phyloP scores from a whole-genome alignment of 2,888 invertebrate species.

The Ecdyonurus torrentis region DNA sequence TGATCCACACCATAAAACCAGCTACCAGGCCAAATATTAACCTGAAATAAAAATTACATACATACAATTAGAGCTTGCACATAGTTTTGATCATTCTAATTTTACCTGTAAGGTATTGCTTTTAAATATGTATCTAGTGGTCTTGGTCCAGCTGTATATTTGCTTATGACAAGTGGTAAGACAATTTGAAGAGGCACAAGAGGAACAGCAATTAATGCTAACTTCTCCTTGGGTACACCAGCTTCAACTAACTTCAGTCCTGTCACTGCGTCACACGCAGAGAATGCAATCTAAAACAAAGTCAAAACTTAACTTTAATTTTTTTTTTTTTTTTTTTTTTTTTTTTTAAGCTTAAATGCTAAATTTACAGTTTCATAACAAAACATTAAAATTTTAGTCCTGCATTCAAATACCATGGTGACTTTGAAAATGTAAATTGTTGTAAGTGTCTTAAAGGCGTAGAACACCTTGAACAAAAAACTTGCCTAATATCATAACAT shows the following conservation, averaged over 20 bases:
- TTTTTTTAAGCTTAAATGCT: no score
- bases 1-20: slow-evolving; percentile 67
- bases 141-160: slow-evolving; percentile 70
- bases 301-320: neutral
- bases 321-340: no score
- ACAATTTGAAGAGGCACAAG: slow-evolving; percentile 87
- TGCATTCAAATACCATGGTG: no score
- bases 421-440: no score
- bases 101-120: slow-evolving; percentile 64
- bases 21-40: slow-evolving; percentile 71
- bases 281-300: slow-evolving; percentile 67
- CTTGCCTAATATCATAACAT: no score
- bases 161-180: slow-evolving; percentile 68
- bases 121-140: slow-evolving; percentile 79
- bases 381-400: no score
- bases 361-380: no score
- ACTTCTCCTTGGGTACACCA: slow-evolving; percentile 87
- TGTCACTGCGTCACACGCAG: slow-evolving; percentile 89
- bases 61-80: neutral
- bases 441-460: no score
- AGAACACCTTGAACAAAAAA: no score
- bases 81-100: neutral
- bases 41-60: slow-evolving; percentile 28
- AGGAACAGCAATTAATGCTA: slow-evolving; percentile 85
- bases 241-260: slow-evolving; percentile 89